Percentiles rank a stretch among this genome's conserved stretches.
Conservation (phyloP, 2,888 invertebrate genomes). For the Nesidiocoris tenuis region DNA sequence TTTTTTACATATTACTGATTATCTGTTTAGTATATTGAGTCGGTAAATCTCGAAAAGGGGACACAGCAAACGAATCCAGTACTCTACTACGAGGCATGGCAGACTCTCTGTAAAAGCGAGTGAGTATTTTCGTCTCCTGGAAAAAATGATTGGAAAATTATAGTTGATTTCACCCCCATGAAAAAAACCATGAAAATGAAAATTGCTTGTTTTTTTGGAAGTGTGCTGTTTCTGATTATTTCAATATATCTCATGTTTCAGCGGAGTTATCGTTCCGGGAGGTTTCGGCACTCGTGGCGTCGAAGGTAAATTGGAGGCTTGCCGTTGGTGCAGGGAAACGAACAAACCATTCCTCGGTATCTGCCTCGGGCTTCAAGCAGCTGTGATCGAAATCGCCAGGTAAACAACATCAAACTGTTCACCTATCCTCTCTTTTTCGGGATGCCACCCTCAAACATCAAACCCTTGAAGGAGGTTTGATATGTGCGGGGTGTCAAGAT, state of each 20-base stretch:
- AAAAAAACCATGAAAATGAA: no score
- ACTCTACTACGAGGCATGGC: conserved; percentile 91
- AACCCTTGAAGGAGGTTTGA: no score
- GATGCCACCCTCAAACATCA: background rate
- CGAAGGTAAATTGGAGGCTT: conserved; percentile 93
- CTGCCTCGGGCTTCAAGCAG: conserved; percentile 95
- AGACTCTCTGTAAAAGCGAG: conserved; percentile 81
- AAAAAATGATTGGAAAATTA: no score
- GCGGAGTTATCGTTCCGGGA: conserved; percentile 94
- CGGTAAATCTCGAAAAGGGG: conserved; percentile 78
- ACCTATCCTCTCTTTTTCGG: conserved; percentile 2
- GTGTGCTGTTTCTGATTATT: background rate
- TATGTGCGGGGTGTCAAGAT: no score
- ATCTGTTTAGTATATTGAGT: conserved; percentile 75
- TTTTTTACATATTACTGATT: no score
- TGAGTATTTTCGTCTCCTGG: conserved; percentile 60
- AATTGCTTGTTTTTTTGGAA: no score
- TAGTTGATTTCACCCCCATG: no score
- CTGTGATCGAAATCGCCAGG: conserved; percentile 88
- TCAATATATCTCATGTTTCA: conserved; percentile 53
- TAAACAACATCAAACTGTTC: conserved; percentile 44
- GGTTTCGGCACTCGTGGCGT: conserved; percentile 95
- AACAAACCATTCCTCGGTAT: conserved; percentile 86
- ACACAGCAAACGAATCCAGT: conserved; percentile 74
- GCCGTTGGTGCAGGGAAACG: conserved; percentile 87